Evolutionary conservation across 2,888 invertebrate species (phyloP).

Genomic region (Drosophila multiciliata): DNA sequence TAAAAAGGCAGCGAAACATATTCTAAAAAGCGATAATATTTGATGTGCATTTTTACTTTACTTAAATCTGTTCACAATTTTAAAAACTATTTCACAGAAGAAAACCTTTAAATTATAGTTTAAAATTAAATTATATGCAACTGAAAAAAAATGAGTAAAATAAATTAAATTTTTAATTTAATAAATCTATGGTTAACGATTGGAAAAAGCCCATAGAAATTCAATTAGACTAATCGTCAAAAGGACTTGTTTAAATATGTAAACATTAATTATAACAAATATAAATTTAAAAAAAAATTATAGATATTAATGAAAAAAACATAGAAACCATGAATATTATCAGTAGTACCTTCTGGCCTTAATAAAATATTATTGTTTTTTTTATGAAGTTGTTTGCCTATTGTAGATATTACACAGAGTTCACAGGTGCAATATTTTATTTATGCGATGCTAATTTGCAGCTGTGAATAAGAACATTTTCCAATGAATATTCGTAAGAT

Average conservation of each 20-base stretch:
- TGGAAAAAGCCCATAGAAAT: too few species aligned
- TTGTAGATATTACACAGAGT: not conserved
- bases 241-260: too few species aligned
- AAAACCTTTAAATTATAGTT: not conserved
- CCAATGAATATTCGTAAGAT: slow-evolving; percentile 16
- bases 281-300: not conserved
- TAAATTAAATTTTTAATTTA: not conserved
- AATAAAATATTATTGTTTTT: not conserved
- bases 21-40: not conserved
- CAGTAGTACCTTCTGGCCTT: not conserved
- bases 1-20: not conserved
- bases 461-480: not conserved
- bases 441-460: not conserved
- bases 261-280: too few species aligned
- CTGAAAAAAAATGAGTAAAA: not conserved
- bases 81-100: not conserved
- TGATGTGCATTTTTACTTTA: too few species aligned
- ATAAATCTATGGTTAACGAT: not conserved
- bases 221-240: not conserved
- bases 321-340: not conserved
- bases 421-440: slow-evolving; percentile 20
- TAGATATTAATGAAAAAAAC: not conserved
- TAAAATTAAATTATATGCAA: not conserved
- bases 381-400: not conserved
- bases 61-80: not conserved